Percentiles rank a stretch among this genome's conserved stretches.
Evolutionary conservation across 1,140 invertebrate genomes (phyloP).

Genomic region (Hylaeus volcanicus): DNA sequence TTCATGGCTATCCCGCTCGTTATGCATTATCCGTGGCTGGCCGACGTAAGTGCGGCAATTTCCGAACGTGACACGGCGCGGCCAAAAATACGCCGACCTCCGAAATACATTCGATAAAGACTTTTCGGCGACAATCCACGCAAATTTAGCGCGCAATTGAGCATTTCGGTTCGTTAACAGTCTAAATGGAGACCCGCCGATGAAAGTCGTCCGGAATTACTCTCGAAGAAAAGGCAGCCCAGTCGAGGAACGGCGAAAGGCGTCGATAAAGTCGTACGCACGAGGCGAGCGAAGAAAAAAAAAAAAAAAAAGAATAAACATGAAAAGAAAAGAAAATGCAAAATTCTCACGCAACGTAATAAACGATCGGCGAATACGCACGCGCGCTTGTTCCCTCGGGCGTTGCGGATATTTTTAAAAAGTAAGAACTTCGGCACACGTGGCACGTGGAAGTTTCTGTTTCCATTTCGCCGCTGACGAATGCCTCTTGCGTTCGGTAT

Average conservation of each 20-base stretch:
- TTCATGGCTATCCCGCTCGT: constrained; percentile 22
- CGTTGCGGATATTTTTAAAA: constrained; percentile 21
- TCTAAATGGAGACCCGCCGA: neutral
- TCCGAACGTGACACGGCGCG: constrained; percentile 21
- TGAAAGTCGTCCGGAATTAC: neutral
- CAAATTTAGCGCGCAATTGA: constrained; percentile 45
- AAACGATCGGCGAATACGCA: neutral
- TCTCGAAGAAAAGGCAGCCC: neutral
- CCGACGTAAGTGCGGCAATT: constrained; percentile 22
- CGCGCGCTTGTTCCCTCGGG: neutral
- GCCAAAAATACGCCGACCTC: constrained; percentile 7
- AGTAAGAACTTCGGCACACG: neutral
- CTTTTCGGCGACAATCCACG: constrained; percentile 23
- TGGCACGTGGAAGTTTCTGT: constrained; percentile 16
- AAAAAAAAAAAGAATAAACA: too few species aligned
- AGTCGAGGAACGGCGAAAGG: neutral
- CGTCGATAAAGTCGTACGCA: neutral
- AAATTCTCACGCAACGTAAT: neutral
- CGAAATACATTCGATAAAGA: constrained; percentile 31
- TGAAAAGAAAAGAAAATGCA: neutral
- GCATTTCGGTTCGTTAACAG: constrained; percentile 29
- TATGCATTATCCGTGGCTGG: constrained; percentile 12
- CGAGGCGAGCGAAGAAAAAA: neutral
- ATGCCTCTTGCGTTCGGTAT: constrained; percentile 4
- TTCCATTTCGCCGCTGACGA: neutral